These are phyloP conservation scores for Stomorhina lunata DNA, from an alignment of 2,888 invertebrate species.

Conservation along the genomic window DNA sequence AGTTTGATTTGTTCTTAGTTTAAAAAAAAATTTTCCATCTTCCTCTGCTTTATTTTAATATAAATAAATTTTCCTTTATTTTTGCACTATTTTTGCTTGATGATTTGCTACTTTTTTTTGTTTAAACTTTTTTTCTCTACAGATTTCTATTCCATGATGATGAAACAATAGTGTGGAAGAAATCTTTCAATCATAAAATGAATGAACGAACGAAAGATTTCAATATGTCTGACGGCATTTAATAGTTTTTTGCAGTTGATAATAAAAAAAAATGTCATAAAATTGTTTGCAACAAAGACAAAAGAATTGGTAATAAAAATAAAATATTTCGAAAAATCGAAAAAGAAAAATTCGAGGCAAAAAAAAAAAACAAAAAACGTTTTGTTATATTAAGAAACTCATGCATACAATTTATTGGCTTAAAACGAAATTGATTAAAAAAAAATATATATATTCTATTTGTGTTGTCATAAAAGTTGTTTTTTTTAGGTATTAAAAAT, in stretches of 20 bases:
- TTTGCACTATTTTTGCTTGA: conserved; percentile 25
- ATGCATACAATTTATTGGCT: conserved; percentile 63
- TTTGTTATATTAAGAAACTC: conserved; percentile 4
- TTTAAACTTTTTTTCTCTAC: neutral
- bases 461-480: conserved; percentile 33
- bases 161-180: conserved; percentile 53
- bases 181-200: conserved; percentile 63
- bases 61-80: conserved; percentile 33
- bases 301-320: conserved; percentile 57
- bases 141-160: no score
- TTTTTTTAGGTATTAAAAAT: neutral
- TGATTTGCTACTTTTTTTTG: conserved; percentile 48
- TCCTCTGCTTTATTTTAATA: conserved; percentile 41
- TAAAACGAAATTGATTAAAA: conserved; percentile 61
- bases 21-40: neutral
- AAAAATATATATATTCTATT: conserved; percentile 33
- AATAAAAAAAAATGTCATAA: conserved; percentile 61
- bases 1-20: conserved; percentile 46
- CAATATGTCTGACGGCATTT: conserved; percentile 65
- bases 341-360: neutral
- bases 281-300: conserved; percentile 64
- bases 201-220: conserved; percentile 46
- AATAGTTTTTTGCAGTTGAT: conserved; percentile 55
- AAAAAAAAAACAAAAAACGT: neutral
- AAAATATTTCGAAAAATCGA: neutral